Evolutionary conservation across 2,888 invertebrate genomes (phyloP), one percentile per base, ranked within the genome.

Genomic region (Ctenicera cuprea): DNA sequence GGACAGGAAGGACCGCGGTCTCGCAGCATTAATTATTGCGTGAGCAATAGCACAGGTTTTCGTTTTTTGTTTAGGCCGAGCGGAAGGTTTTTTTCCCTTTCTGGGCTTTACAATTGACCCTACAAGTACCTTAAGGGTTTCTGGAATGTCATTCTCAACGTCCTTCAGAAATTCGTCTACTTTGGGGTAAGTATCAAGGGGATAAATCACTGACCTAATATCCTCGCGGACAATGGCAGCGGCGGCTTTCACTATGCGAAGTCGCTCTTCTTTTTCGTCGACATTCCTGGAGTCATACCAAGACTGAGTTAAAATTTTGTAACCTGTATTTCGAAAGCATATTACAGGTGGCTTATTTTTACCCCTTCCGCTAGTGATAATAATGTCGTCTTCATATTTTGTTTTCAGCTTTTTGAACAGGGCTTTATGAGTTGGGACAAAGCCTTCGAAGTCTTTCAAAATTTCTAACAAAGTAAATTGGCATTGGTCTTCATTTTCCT

Each of bases 241-340:
- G 4, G 41, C 41, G 4, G 41, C 38, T 26, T 26, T 26, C 5
- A 26, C 26, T 3, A 26, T 26, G 2, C 26, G 26, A 2, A 26
- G 26, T 3, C 26, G 26, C 5, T 26, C 26, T 5, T 5, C 3
- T 3, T 26, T 26, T 5, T 3, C 5, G 26, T 26, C 26, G 26
- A 5, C 5, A 5, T 26, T 26, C 26, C 26, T 26, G 26, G 26
- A 26, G 3, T 26, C 26, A 41, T 43, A 62, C 62, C 62, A 62
- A 20, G 3, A 3, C 22, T 43, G 3, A 20, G 43, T 41, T n/a
- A 43, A 22, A 43, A 43, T 61, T 43, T 26, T 62, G 22, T 41
- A 43, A 41, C 41, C 26, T 41, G 22, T 43, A 18, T 62, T 22
- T 62, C 61, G 41, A 61, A 41, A 61, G 61, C 61, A 61, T 61